Evolutionary conservation across 2,888 invertebrate species (phyloP), one percentile per base, ranked within the genome.

Genomic region (Amphipoea oculea): DNA sequence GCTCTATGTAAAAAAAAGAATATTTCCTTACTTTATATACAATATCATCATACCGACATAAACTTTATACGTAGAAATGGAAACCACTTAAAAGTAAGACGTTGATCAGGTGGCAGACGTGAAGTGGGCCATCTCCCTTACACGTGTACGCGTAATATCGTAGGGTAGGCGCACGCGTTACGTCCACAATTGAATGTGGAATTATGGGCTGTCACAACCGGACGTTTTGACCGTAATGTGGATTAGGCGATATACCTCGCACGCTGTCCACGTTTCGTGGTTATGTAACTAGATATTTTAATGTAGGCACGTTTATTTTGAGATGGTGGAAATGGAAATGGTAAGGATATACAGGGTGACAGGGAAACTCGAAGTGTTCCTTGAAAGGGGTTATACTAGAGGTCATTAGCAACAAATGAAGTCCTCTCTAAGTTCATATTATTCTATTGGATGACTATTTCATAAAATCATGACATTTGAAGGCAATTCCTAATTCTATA

Each of bases 181-280:
- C 85, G 76, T 85, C 78, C 84, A 84, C 84, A 84, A 84, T 87
- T 85, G 83, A 88, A 88, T 72, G 82, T 67, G 84, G 92, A 90
- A 92, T 94, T 93, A 94, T 89, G 89, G 89, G 72, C 88, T 90
- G 93, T 92, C 93, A 92, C 90, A 91, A 89, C 82, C 87, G 90
- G 87, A 89, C 90, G 86, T 86, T 91, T 90, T 90, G 90, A 91
- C 90, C 89, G 87, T 91, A 89, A 90, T 89, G 87, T 87, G 92
- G 92, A 92, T 93, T 91, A 92, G 83, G 86, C 87, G 85, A 89
- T 78, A 78, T 82, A 88, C 77, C 68, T 78, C 85, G 70, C 80
- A 82, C 78, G 83, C 75, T 79, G 79, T 48, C 65, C 79, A 78
- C 76, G 69, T 76, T 77, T 76, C 69, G 73, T 45, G 78, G 76